Evolutionary conservation across 2,797 vertebrate species (phyloP).

Genomic region (Anguilla anguilla): DNA sequence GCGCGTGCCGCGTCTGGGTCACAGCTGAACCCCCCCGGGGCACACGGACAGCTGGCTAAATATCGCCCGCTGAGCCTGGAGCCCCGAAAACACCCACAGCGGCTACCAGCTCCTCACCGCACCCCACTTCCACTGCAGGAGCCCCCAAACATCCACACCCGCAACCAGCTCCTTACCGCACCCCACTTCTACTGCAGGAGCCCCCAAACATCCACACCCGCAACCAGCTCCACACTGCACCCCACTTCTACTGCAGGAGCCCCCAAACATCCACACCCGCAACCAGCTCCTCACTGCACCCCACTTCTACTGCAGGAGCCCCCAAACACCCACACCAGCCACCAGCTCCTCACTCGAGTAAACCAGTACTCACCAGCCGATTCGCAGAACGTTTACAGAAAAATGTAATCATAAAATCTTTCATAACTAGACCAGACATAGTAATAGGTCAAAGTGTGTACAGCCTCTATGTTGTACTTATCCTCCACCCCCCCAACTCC

Average conservation of each 20-base stretch:
- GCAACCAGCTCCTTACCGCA: not conserved
- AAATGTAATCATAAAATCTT: too few relatives aligned
- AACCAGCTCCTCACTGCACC: not conserved
- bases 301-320: not conserved
- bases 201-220: too few relatives aligned
- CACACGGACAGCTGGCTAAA: not conserved
- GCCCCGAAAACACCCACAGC: not conserved
- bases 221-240: not conserved
- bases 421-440: too few relatives aligned
- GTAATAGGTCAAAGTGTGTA: too few relatives aligned
- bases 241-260: not conserved
- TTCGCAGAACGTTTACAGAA: too few relatives aligned
- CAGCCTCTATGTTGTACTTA: too few relatives aligned
- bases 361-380: not conserved
- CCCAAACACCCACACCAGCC: too few relatives aligned
- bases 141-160: too few relatives aligned
- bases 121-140: not conserved
- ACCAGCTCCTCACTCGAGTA: not conserved
- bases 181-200: not conserved
- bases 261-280: too few relatives aligned
- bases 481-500: too few relatives aligned
- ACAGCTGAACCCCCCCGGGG: conserved; percentile 56
- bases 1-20: conserved; percentile 61
- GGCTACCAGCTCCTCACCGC: not conserved
- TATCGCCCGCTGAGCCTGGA: not conserved